A percentile compares a stretch with the other conserved stretches of the same genome.
phyloP scores from a whole-genome alignment of 1,140 invertebrate genomes.

The Ruditapes philippinarum region DNA sequence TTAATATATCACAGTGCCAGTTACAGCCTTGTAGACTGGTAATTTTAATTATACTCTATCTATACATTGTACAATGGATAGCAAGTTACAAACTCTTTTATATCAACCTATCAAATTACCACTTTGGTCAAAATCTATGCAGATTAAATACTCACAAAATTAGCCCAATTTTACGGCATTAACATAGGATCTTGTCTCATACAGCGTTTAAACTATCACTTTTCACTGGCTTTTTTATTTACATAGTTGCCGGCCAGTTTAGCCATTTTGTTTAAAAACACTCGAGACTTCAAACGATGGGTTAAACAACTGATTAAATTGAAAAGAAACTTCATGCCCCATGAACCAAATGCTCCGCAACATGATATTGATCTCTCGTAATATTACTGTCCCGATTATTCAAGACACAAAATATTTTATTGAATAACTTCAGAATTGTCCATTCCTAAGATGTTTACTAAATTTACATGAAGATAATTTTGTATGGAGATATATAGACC shows the following conservation, averaged over 20 bases:
- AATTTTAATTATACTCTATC: no score
- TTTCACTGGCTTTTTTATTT: neutral
- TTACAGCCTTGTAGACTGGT: no score
- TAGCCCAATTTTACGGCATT: no score
- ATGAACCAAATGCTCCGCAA: neutral
- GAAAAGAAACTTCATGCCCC: neutral
- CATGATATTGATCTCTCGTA: constrained; percentile 1
- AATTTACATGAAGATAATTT: no score
- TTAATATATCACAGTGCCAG: no score
- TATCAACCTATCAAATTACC: no score
- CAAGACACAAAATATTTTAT: neutral
- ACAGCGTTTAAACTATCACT: neutral
- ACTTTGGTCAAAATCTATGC: no score
- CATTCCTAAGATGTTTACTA: neutral
- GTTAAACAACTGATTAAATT: neutral
- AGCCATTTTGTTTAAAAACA: constrained; percentile 1
- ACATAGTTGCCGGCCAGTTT: neutral
- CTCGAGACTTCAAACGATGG: neutral
- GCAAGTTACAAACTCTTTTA: no score
- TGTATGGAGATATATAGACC: no score
- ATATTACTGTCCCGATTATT: neutral
- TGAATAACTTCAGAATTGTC: constrained; percentile 5
- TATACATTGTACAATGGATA: no score
- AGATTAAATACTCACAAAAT: no score
- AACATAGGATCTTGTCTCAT: no score